Conservation (phyloP, 2,797 vertebrate species). For the Epinephelus awoara region DNA sequence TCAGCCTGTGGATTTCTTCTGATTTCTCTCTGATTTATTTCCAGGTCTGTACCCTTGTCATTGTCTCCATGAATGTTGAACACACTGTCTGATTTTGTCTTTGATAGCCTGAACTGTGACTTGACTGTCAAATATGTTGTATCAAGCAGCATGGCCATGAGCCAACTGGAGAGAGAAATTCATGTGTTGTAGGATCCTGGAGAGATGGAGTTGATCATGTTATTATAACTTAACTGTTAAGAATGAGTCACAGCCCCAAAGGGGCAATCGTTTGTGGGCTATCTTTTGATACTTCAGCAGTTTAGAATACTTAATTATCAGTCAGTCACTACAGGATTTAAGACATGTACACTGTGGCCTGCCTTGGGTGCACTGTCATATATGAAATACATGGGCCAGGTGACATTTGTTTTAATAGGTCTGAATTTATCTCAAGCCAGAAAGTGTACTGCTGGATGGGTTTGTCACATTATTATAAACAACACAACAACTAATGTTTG, state of each 20-base stretch:
- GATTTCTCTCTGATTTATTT: slow-evolving; percentile 44
- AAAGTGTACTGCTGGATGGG: neutral
- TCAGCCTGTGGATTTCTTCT: slow-evolving; percentile 49
- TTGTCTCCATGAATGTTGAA: slow-evolving; percentile 35
- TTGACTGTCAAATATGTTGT: slow-evolving; percentile 29
- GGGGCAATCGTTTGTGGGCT: slow-evolving; percentile 5
- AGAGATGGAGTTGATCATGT: slow-evolving; percentile 32
- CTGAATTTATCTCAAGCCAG: neutral
- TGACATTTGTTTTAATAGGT: neutral
- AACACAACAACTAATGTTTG: neutral
- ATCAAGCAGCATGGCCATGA: slow-evolving; percentile 25
- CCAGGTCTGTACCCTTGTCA: slow-evolving; percentile 59
- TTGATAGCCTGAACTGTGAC: slow-evolving; percentile 11
- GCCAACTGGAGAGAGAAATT: slow-evolving; percentile 22
- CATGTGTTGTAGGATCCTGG: slow-evolving; percentile 16
- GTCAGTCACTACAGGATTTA: neutral
- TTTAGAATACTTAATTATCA: slow-evolving; percentile 23
- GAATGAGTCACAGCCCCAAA: slow-evolving; percentile 38
- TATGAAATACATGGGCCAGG: neutral
- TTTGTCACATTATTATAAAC: neutral
- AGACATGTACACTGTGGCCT: neutral
- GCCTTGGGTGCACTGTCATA: neutral
- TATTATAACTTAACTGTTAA: slow-evolving; percentile 33
- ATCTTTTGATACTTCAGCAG: neutral
- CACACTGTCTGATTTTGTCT: slow-evolving; percentile 6